phyloP scores from a whole-genome alignment of 2,113 vertebrate genomes.

The Pelusios castaneus region DNA sequence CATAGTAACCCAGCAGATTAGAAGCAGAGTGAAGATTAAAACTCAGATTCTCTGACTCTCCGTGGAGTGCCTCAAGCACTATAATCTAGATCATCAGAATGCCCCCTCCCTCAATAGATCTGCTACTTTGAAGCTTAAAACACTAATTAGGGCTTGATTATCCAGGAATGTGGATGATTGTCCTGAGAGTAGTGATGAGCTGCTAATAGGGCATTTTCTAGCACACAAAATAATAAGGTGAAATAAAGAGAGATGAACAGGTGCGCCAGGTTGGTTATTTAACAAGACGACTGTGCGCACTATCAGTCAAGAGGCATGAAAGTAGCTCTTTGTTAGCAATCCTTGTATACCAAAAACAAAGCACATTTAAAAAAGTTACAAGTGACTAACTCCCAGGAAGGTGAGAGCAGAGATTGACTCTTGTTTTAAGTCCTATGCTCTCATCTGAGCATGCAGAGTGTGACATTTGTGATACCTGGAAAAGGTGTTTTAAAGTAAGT shows the following conservation, averaged over 20 bases:
- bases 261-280: background rate
- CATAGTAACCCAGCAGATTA: background rate
- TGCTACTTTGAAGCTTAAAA: slow-evolving; percentile 58
- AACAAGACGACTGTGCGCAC: background rate
- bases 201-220: slow-evolving; percentile 62
- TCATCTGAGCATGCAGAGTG: background rate
- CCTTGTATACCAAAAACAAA: background rate
- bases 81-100: slow-evolving; percentile 47
- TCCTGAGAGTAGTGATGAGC: slow-evolving; percentile 41
- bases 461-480: background rate
- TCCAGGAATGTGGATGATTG: slow-evolving; percentile 65
- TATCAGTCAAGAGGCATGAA: background rate
- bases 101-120: slow-evolving; percentile 56
- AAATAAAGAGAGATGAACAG: slow-evolving; percentile 30
- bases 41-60: background rate
- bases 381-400: background rate
- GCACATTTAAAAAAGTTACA: background rate
- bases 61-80: slow-evolving; percentile 33
- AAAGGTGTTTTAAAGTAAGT: background rate
- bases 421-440: background rate
- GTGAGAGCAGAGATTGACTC: background rate
- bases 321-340: background rate
- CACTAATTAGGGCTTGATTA: slow-evolving; percentile 61
- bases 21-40: slow-evolving; percentile 23
- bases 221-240: slow-evolving; percentile 57